A percentile compares a stretch with the other conserved stretches of the same genome.
Conservation (phyloP, 2,113 vertebrate genomes). For the Gorsachius goisagi region DNA sequence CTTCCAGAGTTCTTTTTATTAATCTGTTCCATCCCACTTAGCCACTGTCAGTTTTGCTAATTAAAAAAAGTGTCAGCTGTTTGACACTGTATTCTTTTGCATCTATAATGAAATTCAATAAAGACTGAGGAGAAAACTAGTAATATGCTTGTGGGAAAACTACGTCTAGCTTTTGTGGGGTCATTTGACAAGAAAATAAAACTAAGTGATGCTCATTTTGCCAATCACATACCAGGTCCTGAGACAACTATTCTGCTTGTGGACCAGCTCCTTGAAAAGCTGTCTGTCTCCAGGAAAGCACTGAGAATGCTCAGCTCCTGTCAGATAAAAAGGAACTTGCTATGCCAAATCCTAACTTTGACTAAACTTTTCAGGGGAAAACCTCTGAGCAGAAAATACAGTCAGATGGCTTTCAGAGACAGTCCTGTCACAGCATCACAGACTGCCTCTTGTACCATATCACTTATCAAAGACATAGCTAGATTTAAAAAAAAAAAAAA, state of each 20-base stretch:
- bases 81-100: background rate
- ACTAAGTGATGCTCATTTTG: background rate
- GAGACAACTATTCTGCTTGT: background rate
- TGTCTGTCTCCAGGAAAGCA: background rate
- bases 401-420: background rate
- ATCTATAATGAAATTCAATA: background rate
- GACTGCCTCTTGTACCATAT: background rate
- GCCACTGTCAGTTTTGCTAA: background rate
- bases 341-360: background rate
- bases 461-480: background rate
- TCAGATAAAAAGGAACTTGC: constrained; percentile 1
- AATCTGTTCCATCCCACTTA: background rate
- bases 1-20: background rate
- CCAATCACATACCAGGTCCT: background rate
- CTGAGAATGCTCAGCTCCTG: background rate
- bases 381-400: background rate
- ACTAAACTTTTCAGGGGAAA: background rate
- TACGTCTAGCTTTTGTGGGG: background rate
- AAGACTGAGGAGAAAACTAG: background rate
- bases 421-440: background rate
- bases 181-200: constrained; percentile 29
- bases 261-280: background rate
- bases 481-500: background rate
- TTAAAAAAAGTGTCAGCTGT: background rate
- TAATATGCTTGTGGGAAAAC: background rate